Conservation (phyloP, 2,113 vertebrate species). For the Rhegmatorhina hoffmannsi region DNA sequence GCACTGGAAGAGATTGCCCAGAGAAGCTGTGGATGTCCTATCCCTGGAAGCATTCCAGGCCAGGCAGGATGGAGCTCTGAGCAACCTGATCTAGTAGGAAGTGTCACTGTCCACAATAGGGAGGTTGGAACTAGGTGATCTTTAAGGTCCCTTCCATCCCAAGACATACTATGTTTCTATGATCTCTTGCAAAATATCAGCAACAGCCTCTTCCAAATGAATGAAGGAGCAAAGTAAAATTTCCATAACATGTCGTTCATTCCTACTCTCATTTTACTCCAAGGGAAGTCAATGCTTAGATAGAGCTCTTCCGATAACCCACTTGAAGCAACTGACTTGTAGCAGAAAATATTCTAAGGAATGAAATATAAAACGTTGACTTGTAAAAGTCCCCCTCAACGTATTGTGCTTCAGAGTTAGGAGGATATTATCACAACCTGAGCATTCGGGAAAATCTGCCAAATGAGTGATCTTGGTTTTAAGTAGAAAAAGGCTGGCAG, state of each 20-base stretch:
- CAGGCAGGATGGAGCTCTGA: background rate
- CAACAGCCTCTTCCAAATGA: background rate
- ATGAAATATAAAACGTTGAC: background rate
- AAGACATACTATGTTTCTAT: background rate
- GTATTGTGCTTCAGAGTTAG: background rate
- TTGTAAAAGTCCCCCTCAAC: background rate
- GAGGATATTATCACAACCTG: conserved; percentile 34
- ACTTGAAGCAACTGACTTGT: background rate
- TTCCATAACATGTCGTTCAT: background rate
- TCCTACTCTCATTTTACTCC: background rate
- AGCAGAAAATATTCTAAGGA: background rate
- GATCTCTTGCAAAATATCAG: background rate
- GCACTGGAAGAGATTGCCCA: background rate
- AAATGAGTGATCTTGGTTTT: conserved; percentile 13
- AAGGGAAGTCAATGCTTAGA: background rate
- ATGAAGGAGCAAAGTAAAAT: background rate
- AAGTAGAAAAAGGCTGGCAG: conserved; percentile 34
- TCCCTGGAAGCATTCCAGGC: background rate
- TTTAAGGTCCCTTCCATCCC: background rate
- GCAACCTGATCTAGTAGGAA: background rate
- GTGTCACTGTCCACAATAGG: background rate
- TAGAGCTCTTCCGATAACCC: background rate
- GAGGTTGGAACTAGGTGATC: background rate
- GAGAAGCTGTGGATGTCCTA: background rate
- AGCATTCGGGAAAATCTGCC: conserved; percentile 1